Conservation (phyloP, 1,140 invertebrate species). For the Belonocnema kinseyi region DNA sequence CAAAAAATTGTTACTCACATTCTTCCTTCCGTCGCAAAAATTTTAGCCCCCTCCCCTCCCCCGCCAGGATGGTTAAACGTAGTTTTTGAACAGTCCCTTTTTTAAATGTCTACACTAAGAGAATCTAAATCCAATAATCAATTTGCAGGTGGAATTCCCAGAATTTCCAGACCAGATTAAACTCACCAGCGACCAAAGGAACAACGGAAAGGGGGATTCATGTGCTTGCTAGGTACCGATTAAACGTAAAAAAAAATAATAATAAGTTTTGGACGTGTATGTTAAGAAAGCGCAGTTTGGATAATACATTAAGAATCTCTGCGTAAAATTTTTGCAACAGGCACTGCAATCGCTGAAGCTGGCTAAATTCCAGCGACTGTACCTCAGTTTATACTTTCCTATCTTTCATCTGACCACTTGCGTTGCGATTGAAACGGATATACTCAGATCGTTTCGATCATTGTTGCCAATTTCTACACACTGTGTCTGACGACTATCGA, state of each 20-base stretch:
- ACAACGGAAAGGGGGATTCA: constrained; percentile 83
- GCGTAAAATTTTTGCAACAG: constrained; percentile 45
- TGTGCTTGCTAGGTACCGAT: constrained; percentile 84
- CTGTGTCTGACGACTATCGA: constrained; percentile 28
- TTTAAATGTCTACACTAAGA: constrained; percentile 1
- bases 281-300: constrained; percentile 64
- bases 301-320: constrained; percentile 67
- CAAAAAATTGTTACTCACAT: not conserved
- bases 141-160: constrained; percentile 88
- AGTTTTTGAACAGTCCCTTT: too few relatives aligned
- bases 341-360: constrained; percentile 51
- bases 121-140: not conserved
- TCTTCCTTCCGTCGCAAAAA: too few relatives aligned
- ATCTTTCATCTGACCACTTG: constrained; percentile 26
- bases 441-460: constrained; percentile 23
- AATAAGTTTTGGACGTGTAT: constrained; percentile 59
- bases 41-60: too few relatives aligned
- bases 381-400: constrained; percentile 38
- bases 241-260: constrained; percentile 41
- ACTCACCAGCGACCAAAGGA: constrained; percentile 80
- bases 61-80: too few relatives aligned
- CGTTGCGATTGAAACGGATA: constrained; percentile 13
- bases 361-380: constrained; percentile 35
- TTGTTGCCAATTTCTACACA: constrained; percentile 11
- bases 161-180: constrained; percentile 98